Percentiles rank a stretch among this genome's conserved stretches.
These are phyloP conservation scores for Dinothrombium tinctorium DNA, from an alignment of 1,140 invertebrate species.

Conservation along the genomic window DNA sequence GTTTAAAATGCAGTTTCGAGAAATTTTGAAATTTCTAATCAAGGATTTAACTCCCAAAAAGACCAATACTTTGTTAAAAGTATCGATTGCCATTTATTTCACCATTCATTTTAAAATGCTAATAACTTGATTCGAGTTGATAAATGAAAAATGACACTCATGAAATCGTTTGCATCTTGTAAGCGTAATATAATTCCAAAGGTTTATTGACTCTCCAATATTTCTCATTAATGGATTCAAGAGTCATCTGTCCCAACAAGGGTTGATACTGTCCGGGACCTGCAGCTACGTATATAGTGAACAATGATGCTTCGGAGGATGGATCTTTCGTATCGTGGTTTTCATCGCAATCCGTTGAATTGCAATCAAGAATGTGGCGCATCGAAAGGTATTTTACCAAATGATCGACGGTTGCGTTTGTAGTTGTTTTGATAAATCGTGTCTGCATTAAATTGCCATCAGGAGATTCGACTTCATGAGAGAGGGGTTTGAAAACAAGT, in stretches of 20 bases:
- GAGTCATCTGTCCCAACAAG: constrained; percentile 57
- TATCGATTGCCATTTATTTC: no score
- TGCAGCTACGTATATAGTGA: constrained; percentile 56
- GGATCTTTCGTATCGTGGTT: constrained; percentile 34
- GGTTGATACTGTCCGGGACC: constrained; percentile 53
- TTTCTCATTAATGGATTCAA: constrained; percentile 37
- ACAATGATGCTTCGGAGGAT: constrained; percentile 32
- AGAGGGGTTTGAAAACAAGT: constrained; percentile 82
- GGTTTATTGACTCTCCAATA: constrained; percentile 54
- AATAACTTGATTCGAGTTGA: no score
- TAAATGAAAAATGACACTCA: no score
- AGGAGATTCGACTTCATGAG: constrained; percentile 42
- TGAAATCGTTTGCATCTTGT: constrained; percentile 42
- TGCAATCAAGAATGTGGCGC: constrained; percentile 51
- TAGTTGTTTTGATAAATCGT: constrained; percentile 16
- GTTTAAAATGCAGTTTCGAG: no score
- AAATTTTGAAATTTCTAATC: no score
- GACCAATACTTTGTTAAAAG: no score
- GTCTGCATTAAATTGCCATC: constrained; percentile 11
- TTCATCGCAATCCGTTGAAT: constrained; percentile 19
- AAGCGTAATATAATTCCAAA: constrained; percentile 82
- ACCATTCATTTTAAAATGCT: no score
- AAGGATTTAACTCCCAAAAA: no score
- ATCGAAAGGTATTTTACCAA: constrained; percentile 84
- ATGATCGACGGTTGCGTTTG: constrained; percentile 46